Conservation (phyloP, 2,888 invertebrate genomes). For the Lasioglossum malachurum region DNA sequence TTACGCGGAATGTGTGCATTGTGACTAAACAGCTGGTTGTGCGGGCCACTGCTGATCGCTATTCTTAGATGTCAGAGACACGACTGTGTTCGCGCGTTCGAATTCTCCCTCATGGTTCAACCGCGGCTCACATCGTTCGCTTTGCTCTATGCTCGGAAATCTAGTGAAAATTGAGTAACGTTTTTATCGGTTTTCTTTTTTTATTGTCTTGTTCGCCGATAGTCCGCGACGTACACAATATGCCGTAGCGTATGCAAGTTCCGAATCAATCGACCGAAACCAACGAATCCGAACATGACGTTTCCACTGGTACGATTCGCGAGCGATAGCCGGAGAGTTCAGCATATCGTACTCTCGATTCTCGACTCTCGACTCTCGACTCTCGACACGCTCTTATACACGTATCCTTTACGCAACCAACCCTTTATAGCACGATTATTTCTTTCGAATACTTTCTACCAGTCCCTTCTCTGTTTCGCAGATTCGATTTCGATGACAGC, state of each 20-base stretch:
- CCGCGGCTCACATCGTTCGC: not conserved
- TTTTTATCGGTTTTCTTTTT: not conserved
- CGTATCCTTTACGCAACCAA: not conserved
- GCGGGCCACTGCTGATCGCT: conserved; percentile 35
- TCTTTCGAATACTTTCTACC: not conserved
- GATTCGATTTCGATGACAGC: conserved; percentile 87
- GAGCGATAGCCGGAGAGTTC: not conserved
- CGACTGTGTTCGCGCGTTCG: not conserved
- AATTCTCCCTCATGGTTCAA: conserved; percentile 17
- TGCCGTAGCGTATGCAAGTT: not conserved
- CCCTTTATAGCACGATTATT: not conserved
- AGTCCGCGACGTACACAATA: not conserved
- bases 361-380: not conserved
- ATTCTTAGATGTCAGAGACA: conserved; percentile 38
- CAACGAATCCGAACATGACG: not conserved
- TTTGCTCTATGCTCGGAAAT: not conserved
- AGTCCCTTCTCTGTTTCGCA: conserved; percentile 66
- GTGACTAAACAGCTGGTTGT: conserved; percentile 31
- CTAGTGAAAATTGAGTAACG: conserved; percentile 1
- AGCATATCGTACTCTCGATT: not conserved
- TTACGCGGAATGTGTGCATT: conserved; percentile 54
- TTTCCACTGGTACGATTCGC: not conserved
- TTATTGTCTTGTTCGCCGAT: not conserved
- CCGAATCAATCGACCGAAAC: not conserved
- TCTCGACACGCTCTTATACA: not conserved